phyloP scores from a whole-genome alignment of 2,113 vertebrate genomes.

The Tricholaema leucomelas region DNA sequence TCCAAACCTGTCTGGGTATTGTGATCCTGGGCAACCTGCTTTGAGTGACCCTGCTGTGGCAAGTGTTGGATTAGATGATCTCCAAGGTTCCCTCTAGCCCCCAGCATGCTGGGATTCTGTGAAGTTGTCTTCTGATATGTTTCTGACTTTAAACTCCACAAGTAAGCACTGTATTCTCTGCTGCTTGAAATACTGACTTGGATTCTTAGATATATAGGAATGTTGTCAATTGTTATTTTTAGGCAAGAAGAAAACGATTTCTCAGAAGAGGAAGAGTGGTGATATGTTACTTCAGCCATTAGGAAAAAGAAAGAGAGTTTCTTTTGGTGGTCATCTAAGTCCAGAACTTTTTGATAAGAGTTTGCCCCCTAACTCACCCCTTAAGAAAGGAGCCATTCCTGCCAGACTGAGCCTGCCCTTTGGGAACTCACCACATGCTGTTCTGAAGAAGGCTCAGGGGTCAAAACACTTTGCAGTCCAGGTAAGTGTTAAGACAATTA shows the following conservation, averaged over 20 bases:
- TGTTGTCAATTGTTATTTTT: not conserved
- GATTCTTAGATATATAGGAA: not conserved
- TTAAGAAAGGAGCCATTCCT: constrained; percentile 82
- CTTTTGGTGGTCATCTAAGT: constrained; percentile 84
- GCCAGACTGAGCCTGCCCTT: constrained; percentile 69
- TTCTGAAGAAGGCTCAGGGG: constrained; percentile 77
- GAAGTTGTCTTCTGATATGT: not conserved
- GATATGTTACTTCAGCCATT: not conserved
- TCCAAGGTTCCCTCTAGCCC: too few relatives aligned
- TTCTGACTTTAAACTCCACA: not conserved
- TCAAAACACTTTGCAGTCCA: constrained; percentile 19
- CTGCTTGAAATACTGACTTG: not conserved
- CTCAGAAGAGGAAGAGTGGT: constrained; percentile 74
- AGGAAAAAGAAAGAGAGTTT: constrained; percentile 85
- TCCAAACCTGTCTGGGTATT: too few relatives aligned
- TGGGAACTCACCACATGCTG: constrained; percentile 60
- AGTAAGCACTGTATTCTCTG: not conserved
- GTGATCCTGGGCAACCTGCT: too few relatives aligned
- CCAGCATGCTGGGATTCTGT: too few relatives aligned
- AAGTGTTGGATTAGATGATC: too few relatives aligned
- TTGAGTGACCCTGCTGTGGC: too few relatives aligned
- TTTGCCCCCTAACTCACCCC: constrained; percentile 86
- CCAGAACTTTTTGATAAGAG: constrained; percentile 90
- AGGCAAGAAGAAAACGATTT: not conserved
- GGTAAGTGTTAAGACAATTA: constrained; percentile 41